Base-by-base conservation (phyloP, 2,888 invertebrate species). In the Apotomis turbidana region DNA sequence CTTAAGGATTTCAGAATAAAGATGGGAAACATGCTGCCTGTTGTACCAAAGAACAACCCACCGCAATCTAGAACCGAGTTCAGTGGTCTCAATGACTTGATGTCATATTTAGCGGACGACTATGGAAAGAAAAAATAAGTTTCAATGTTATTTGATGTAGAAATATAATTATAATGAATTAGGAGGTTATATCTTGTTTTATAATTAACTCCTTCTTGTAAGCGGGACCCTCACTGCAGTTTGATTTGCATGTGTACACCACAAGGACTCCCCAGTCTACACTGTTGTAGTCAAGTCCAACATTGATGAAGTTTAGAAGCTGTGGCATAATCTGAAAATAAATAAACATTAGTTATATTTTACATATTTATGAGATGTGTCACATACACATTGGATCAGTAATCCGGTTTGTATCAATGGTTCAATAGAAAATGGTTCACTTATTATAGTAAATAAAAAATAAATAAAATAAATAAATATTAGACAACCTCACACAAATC, bases 181-280 rank as follows among this genome's bases (percentile, higher is more conserved):
- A 89, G 76, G 85, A 87, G 71, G 85, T 80, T 79, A 96, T 95
- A 91, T 98, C 97, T 91, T 99, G 98, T 90, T 97, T 98, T 91
- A 97, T 96, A 73, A 97, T 84, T 89, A 95, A 96, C 91, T 99
- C 98, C 76, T 92, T 87, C 76, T 95, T 95, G 87, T 99, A 99
- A 8, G 94, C 94, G 8, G 91, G 92, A 12, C 95, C 95, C 72
- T 88, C 80, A 74, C 86, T 86, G 84, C 99, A 99, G 87, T 96
- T 97, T 15, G 94, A 90, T 82, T 94, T 94, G 85, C 99, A 99
- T 0, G 98, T 98, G 87, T 97, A 99, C 38, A 99, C 89, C 61
- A 95, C 95, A 66, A 99, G 87, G 15, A 97, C 95, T 36, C 99
- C 99, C 98, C 98, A 99, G 89, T 99, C 99, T 62, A 99, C 91